phyloP scores from a whole-genome alignment of 2,888 invertebrate genomes.

The Emmelina monodactyla region DNA sequence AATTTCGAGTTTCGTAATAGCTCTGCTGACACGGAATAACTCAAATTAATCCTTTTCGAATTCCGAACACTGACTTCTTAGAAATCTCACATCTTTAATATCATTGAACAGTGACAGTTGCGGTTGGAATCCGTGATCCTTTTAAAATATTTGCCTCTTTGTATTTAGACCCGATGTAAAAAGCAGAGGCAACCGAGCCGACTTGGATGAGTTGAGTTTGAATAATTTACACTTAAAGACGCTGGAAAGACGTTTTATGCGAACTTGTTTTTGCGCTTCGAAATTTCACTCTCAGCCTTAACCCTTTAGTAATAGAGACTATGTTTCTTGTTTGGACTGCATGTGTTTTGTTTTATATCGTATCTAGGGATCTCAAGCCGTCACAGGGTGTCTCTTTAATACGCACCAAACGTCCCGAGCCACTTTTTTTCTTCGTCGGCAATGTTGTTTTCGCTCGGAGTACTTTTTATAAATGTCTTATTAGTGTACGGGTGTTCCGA shows the following conservation, averaged over 20 bases:
- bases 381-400: constrained; percentile 40
- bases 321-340: too few relatives aligned
- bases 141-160: constrained; percentile 45
- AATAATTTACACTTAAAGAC: constrained; percentile 62
- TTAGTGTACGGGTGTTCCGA: constrained; percentile 25
- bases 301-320: too few relatives aligned
- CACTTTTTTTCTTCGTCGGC: constrained; percentile 36
- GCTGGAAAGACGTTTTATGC: constrained; percentile 25
- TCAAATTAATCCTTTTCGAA: too few relatives aligned
- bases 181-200: constrained; percentile 39
- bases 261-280: background rate
- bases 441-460: constrained; percentile 33
- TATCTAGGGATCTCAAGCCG: constrained; percentile 37
- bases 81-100: too few relatives aligned
- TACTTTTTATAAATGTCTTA: constrained; percentile 36
- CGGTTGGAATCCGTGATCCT: constrained; percentile 38
- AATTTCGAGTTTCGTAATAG: too few relatives aligned
- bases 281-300: background rate
- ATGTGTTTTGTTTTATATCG: too few relatives aligned
- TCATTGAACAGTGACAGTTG: constrained; percentile 33
- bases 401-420: constrained; percentile 38
- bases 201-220: constrained; percentile 46
- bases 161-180: constrained; percentile 45
- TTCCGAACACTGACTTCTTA: too few relatives aligned
- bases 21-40: too few relatives aligned